Evolutionary conservation across 1,140 invertebrate genomes (phyloP).

Genomic region (Lucilia sericata): DNA sequence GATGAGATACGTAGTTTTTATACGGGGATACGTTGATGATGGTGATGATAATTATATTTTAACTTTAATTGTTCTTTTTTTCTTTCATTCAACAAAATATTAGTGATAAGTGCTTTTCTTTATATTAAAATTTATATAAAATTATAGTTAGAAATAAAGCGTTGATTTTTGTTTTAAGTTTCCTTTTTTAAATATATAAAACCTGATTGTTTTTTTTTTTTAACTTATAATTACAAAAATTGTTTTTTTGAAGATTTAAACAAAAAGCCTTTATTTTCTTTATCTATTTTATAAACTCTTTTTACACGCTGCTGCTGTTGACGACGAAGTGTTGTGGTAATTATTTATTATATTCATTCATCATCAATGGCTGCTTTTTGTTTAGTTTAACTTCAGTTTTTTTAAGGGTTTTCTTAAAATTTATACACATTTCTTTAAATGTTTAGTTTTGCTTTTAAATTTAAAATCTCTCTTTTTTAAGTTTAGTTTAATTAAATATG

Average conservation of each 20-base stretch:
- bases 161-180: constrained; percentile 27
- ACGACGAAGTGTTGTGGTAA: too few species aligned
- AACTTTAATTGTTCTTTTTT: constrained; percentile 7
- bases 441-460: not conserved
- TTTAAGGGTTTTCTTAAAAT: not conserved
- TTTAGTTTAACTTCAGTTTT: constrained; percentile 24
- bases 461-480: not conserved
- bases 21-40: not conserved
- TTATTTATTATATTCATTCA: too few species aligned
- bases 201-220: constrained; percentile 44
- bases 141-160: constrained; percentile 43
- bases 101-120: constrained; percentile 7
- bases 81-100: constrained; percentile 29
- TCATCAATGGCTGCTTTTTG: not conserved
- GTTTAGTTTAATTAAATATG: constrained; percentile 17
- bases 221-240: constrained; percentile 33
- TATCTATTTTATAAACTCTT: not conserved
- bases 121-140: constrained; percentile 35
- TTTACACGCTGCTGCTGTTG: not conserved
- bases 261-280: not conserved
- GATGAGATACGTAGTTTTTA: constrained; percentile 31
- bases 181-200: constrained; percentile 44
- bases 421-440: constrained; percentile 15
- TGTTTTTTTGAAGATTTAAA: constrained; percentile 6
- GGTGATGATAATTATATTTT: constrained; percentile 16